These are phyloP conservation scores for Lasioglossum malachurum DNA, from an alignment of 2,888 invertebrate genomes.

Conservation along the genomic window DNA sequence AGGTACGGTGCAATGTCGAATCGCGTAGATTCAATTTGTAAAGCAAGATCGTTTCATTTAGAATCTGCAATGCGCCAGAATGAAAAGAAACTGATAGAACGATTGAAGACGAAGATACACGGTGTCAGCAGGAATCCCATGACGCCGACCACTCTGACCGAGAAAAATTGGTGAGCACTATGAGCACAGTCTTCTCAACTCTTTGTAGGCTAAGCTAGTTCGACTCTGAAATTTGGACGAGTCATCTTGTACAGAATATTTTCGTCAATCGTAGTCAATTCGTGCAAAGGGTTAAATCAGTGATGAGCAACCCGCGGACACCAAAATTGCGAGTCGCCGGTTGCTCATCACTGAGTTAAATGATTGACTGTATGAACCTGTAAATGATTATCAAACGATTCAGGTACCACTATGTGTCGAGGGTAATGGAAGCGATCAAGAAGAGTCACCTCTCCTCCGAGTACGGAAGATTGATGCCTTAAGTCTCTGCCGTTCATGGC, in stretches of 20 bases:
- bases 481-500: constrained; percentile 57
- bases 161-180: constrained; percentile 90
- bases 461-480: constrained; percentile 92
- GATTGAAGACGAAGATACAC: constrained; percentile 89
- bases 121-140: constrained; percentile 90
- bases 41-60: constrained; percentile 36
- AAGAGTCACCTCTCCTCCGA: constrained; percentile 94
- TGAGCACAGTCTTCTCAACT: not conserved
- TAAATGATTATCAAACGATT: not conserved
- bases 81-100: constrained; percentile 87
- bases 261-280: no score
- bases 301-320: no score
- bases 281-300: not conserved
- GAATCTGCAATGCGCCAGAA: constrained; percentile 75
- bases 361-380: not conserved
- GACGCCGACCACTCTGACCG: constrained; percentile 90
- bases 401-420: constrained; percentile 91
- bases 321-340: no score
- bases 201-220: no score
- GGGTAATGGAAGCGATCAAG: constrained; percentile 94
- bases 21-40: not conserved
- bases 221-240: no score
- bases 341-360: not conserved
- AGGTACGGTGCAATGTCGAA: constrained; percentile 70
- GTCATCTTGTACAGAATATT: no score